Evolutionary conservation across 2,113 vertebrate species (phyloP).

Genomic region (Lagopus leucura): DNA sequence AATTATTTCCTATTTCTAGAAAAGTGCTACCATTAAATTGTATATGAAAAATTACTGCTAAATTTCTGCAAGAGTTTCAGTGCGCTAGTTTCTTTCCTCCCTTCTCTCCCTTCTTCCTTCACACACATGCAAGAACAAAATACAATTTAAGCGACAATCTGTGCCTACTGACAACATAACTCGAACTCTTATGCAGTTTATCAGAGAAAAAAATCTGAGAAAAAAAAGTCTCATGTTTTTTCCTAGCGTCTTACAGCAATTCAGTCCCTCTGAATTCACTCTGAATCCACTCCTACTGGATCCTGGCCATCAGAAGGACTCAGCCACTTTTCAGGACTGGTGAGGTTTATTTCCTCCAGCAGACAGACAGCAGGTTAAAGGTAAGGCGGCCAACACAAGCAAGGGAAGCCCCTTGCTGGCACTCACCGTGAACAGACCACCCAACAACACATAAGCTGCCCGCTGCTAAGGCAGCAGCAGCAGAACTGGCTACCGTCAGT

Average conservation of each 20-base stretch:
- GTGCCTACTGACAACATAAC: background rate
- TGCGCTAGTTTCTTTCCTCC: background rate
- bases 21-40: background rate
- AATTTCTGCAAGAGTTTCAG: background rate
- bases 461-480: background rate
- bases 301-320: background rate
- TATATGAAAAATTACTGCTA: background rate
- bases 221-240: background rate
- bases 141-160: background rate
- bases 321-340: background rate
- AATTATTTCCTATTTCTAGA: background rate
- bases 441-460: background rate
- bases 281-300: background rate
- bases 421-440: constrained; percentile 8
- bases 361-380: constrained; percentile 27
- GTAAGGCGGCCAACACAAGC: constrained; percentile 32
- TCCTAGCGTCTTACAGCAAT: background rate
- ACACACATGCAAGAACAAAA: background rate
- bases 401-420: background rate
- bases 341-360: background rate
- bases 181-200: background rate
- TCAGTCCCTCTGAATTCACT: background rate
- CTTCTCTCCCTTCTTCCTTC: background rate
- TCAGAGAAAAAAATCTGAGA: too few relatives aligned
- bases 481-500: background rate